Evolutionary conservation across 1,140 invertebrate species (phyloP).

Genomic region (Sitophilus oryzae): DNA sequence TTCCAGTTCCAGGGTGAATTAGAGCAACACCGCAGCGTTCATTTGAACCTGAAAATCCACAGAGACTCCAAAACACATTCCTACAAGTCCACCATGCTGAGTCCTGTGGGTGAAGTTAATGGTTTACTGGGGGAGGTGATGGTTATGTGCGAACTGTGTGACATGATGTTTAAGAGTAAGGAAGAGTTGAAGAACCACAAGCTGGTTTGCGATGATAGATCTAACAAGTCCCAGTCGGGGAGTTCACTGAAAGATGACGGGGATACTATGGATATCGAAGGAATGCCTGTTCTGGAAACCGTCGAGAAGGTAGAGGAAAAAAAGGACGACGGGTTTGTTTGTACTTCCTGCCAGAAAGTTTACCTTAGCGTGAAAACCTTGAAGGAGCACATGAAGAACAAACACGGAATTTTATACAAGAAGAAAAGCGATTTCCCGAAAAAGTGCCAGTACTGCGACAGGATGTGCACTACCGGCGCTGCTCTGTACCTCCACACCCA

Average conservation of each 20-base stretch:
- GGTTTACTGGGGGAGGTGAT: constrained; percentile 1
- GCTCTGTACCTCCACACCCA: constrained; percentile 31
- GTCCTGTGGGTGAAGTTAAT: constrained; percentile 23
- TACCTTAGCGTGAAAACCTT: constrained; percentile 30
- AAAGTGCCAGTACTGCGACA: constrained; percentile 35
- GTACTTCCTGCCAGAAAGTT: constrained; percentile 29
- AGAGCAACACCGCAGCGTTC: constrained; percentile 58
- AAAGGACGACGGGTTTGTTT: constrained; percentile 19
- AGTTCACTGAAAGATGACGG: constrained; percentile 6
- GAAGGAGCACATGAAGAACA: constrained; percentile 33
- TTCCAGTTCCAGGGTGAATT: constrained; percentile 55
- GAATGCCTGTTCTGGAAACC: background rate
- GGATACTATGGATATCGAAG: background rate
- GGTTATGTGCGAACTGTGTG: constrained; percentile 33
- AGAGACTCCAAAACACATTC: constrained; percentile 38
- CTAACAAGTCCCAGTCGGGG: constrained; percentile 10
- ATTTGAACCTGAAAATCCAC: constrained; percentile 60
- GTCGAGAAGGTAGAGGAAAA: too few relatives aligned
- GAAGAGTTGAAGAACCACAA: constrained; percentile 33
- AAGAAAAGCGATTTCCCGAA: constrained; percentile 27
- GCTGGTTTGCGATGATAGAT: constrained; percentile 14
- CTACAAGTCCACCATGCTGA: constrained; percentile 33
- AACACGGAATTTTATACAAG: background rate
- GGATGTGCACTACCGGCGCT: constrained; percentile 30
- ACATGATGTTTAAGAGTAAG: constrained; percentile 29